Percentiles rank a stretch among this genome's conserved stretches.
phyloP scores from a whole-genome alignment of 1,140 invertebrate species.

The Zeugodacus cucurbitae region DNA sequence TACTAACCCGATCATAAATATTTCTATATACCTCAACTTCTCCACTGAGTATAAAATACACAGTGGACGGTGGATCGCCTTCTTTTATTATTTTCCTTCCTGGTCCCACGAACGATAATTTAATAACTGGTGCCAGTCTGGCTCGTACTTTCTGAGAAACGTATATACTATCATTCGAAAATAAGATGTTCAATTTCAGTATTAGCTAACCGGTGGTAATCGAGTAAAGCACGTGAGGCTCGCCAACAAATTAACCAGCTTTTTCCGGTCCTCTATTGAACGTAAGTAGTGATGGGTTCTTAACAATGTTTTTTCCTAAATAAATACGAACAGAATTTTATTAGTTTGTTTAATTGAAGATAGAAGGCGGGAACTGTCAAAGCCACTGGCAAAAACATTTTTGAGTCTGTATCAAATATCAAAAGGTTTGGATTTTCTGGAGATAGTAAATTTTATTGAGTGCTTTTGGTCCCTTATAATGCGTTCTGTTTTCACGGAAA shows the following conservation, averaged over 20 bases:
- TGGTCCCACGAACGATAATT: constrained; percentile 48
- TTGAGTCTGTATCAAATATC: no score
- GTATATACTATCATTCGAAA: background rate
- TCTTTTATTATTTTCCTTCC: constrained; percentile 54
- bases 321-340: background rate
- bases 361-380: no score
- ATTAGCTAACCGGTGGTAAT: constrained; percentile 52
- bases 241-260: constrained; percentile 50
- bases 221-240: constrained; percentile 51
- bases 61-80: constrained; percentile 46
- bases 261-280: constrained; percentile 53
- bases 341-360: background rate
- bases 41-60: constrained; percentile 57
- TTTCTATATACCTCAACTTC: constrained; percentile 53
- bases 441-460: no score
- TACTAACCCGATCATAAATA: constrained; percentile 33
- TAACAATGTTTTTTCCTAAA: constrained; percentile 53
- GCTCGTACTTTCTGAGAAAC: constrained; percentile 53
- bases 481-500: no score
- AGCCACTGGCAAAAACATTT: no score
- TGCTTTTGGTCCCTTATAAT: no score
- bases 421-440: no score
- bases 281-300: constrained; percentile 45
- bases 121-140: constrained; percentile 50
- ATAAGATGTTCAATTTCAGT: background rate